Base-by-base conservation (phyloP, 2,113 vertebrate species). In the Rhinopomastus cyanomelas region DNA sequence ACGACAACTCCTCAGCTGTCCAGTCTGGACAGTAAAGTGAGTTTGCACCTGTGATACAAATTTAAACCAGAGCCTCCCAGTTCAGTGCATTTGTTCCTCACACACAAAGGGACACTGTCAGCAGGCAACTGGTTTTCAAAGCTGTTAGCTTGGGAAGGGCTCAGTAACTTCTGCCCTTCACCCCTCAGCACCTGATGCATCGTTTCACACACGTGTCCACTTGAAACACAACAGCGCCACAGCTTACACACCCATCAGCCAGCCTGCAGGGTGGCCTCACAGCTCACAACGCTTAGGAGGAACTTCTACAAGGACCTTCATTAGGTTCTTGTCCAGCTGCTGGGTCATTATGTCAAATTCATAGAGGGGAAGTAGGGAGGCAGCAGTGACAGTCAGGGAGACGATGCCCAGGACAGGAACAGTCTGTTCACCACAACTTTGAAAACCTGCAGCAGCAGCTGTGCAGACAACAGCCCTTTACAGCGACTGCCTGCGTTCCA, bases 1-100 rank as follows among this genome's bases (percentile, higher is more conserved):
- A 93, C 81, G 91, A 88, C 90, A 91, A 88, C 86, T 87, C 46
- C 88, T 92, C 96, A 96, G 95, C 94, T 97, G 96, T 81, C 95
- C 89, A 14, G 49, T 46, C 36, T 25, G 29, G 68, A 87, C 91
- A 92, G 91, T 88, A 90, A 94, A 94, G 57, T 95, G 46, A 92
- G 89, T 92, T 92, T 83, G 93, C 96, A 96, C 96, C 93, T 96
- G 96, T 93, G 95, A 89, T 79, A 90, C 46, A 73, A 88, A 95
- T 94, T 92, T 55, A 96, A 81, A 74, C 87, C 56, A 3, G 85
- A 87, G 65, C 36, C 49, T 69, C n/a, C 57, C 56, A 8, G 67
- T 65, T 52, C 62, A 92, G 77, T 42, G 37, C 79, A 93, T 17
- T 55, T 92, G 96, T 66, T 95, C 61, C 67, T 92, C 85, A 56